Conservation (phyloP, 2,888 invertebrate species). For the Endomychus coccineus region DNA sequence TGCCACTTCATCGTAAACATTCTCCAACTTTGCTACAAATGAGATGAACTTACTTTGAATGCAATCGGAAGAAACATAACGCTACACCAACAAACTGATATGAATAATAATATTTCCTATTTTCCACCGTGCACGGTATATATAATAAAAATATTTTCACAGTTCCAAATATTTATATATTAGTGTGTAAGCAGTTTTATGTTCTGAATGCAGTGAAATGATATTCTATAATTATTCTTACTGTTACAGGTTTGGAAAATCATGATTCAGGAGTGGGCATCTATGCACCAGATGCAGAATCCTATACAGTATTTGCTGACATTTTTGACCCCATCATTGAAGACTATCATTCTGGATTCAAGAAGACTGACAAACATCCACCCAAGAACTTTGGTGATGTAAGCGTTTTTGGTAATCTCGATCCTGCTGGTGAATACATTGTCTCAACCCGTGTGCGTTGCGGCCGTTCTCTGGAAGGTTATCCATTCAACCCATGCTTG, state of each 20-base stretch:
- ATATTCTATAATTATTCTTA: too few relatives aligned
- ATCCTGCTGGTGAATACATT: slow-evolving; percentile 84
- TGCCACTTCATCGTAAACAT: too few relatives aligned
- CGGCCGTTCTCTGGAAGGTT: slow-evolving; percentile 90
- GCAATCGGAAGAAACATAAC: too few relatives aligned
- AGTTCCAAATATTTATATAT: too few relatives aligned
- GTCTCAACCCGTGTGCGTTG: slow-evolving; percentile 95
- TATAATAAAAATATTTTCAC: too few relatives aligned
- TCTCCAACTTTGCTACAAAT: too few relatives aligned
- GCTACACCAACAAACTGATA: too few relatives aligned
- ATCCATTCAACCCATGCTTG: slow-evolving; percentile 96
- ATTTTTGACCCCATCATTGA: slow-evolving; percentile 97
- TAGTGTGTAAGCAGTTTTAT: too few relatives aligned
- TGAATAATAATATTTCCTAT: too few relatives aligned
- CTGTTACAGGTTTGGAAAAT: slow-evolving; percentile 76
- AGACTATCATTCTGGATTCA: slow-evolving; percentile 94
- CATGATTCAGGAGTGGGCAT: slow-evolving; percentile 94
- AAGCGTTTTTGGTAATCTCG: slow-evolving; percentile 81
- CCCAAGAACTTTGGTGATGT: slow-evolving; percentile 92
- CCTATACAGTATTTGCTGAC: slow-evolving; percentile 86
- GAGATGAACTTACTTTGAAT: too few relatives aligned
- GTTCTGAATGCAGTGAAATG: too few relatives aligned
- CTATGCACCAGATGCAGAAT: slow-evolving; percentile 95
- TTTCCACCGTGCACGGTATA: too few relatives aligned
- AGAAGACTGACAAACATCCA: slow-evolving; percentile 90